These are phyloP conservation scores for Drosophila ficusphila DNA, from an alignment of 1,140 invertebrate species.

Conservation along the genomic window DNA sequence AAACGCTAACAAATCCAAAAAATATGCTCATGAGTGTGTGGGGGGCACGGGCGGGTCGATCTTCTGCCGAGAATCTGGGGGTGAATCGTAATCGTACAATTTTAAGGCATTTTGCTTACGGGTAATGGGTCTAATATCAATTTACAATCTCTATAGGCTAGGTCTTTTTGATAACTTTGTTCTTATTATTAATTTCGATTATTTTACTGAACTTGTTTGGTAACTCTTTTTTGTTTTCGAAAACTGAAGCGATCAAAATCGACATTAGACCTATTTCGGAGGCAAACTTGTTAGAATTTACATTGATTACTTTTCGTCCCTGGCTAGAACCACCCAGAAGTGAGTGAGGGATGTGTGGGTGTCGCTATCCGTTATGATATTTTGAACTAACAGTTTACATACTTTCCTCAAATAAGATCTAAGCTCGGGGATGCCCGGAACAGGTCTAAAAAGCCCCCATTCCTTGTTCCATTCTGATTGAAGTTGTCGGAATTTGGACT, in stretches of 20 bases:
- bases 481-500: neutral
- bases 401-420: slow-evolving; percentile 46
- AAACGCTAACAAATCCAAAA: slow-evolving; percentile 65
- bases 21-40: slow-evolving; percentile 30
- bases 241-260: neutral
- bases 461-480: neutral
- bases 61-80: slow-evolving; percentile 1
- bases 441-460: neutral
- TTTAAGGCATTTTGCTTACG: slow-evolving; percentile 1
- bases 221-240: neutral
- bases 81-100: slow-evolving; percentile 5
- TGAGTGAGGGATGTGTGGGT: slow-evolving; percentile 12
- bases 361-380: slow-evolving; percentile 58
- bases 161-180: slow-evolving; percentile 20
- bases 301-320: slow-evolving; percentile 16
- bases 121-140: slow-evolving; percentile 16
- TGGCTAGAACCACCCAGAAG: slow-evolving; percentile 7
- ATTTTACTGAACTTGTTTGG: neutral
- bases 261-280: slow-evolving; percentile 5
- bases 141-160: slow-evolving; percentile 11
- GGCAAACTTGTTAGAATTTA: slow-evolving; percentile 11
- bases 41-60: slow-evolving; percentile 4
- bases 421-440: slow-evolving; percentile 38
- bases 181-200: slow-evolving; percentile 10
- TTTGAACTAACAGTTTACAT: slow-evolving; percentile 71